Percentiles rank a stretch among this genome's conserved stretches.
phyloP scores from a whole-genome alignment of 53 echinoderm and acorn worm species.

The Mesocentrotus franciscanus region DNA sequence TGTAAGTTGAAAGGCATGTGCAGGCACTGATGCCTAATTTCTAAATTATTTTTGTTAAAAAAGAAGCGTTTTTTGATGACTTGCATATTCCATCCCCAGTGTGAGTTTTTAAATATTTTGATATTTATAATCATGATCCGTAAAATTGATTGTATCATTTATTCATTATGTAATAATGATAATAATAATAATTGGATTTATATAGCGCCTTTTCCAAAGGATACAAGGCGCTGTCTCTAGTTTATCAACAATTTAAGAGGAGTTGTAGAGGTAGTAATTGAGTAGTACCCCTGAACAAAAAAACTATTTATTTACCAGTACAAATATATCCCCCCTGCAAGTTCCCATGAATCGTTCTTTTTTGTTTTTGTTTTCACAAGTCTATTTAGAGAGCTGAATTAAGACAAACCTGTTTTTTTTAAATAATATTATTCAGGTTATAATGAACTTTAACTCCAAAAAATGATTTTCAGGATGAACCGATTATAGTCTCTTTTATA shows the following conservation, averaged over 20 bases:
- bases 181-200: too few relatives aligned
- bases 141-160: background rate
- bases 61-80: background rate
- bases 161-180: too few relatives aligned
- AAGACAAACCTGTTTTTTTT: background rate
- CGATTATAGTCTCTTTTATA: background rate
- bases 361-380: background rate
- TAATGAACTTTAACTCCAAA: background rate
- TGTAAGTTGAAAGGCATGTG: constrained; percentile 33
- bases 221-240: too few relatives aligned
- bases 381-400: background rate
- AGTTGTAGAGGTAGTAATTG: too few relatives aligned
- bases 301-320: background rate
- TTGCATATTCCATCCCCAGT: background rate
- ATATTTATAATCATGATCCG: background rate
- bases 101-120: background rate
- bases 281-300: background rate
- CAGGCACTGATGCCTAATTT: constrained; percentile 28
- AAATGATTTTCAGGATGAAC: background rate
- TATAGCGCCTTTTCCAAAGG: too few relatives aligned
- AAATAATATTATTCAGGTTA: background rate
- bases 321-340: background rate
- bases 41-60: constrained; percentile 21
- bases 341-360: background rate
- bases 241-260: too few relatives aligned